Conservation (phyloP, 2,888 invertebrate species). For the Beris chalybata region DNA sequence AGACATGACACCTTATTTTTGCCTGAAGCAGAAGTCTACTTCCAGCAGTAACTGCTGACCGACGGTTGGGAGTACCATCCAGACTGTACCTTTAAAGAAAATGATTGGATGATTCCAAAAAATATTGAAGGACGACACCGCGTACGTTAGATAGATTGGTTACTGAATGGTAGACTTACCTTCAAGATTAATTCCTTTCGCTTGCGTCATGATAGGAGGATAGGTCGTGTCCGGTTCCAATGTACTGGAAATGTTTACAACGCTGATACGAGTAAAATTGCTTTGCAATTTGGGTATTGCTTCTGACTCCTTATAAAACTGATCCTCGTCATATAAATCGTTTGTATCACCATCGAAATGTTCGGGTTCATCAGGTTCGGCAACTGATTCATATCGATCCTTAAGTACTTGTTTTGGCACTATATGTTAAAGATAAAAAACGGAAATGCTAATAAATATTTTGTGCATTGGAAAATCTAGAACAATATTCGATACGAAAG, state of each 20-base stretch:
- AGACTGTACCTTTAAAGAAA: too few relatives aligned
- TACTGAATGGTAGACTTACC: constrained; percentile 45
- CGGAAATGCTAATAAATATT: too few relatives aligned
- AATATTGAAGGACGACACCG: too few relatives aligned
- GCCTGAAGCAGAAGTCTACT: too few relatives aligned
- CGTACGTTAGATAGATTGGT: too few relatives aligned
- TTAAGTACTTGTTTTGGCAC: constrained; percentile 83
- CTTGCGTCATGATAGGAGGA: constrained; percentile 54
- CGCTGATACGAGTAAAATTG: constrained; percentile 42
- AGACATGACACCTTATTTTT: too few relatives aligned
- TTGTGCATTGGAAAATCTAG: too few relatives aligned
- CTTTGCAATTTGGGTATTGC: constrained; percentile 59
- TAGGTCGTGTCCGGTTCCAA: constrained; percentile 43
- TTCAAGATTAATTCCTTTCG: constrained; percentile 52
- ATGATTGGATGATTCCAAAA: not conserved
- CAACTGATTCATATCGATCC: constrained; percentile 77
- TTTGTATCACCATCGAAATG: constrained; percentile 59
- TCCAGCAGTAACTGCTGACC: too few relatives aligned
- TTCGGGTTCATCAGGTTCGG: constrained; percentile 75
- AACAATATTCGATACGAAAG: too few relatives aligned
- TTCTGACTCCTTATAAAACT: constrained; percentile 61
- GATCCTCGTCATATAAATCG: constrained; percentile 61
- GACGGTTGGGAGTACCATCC: too few relatives aligned
- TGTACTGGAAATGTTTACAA: constrained; percentile 42
- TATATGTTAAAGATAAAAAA: constrained; percentile 47